Evolutionary conservation across 1,140 invertebrate genomes (phyloP), one percentile per base, ranked within the genome.

Genomic region (Drosophila fuyamai): DNA sequence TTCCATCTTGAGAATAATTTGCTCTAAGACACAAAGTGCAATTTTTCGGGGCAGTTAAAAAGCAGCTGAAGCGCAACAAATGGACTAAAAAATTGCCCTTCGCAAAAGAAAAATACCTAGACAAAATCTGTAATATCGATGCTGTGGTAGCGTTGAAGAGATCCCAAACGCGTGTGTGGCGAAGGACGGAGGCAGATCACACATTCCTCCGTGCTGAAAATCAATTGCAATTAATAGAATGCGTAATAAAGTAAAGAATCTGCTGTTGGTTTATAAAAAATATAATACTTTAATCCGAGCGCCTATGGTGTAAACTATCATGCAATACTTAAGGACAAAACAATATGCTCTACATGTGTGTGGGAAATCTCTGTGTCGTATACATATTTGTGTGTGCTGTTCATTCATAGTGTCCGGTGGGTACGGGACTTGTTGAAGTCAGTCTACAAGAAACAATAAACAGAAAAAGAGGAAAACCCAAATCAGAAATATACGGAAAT

Each of bases 151-250:
- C 83, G 85, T 54, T 89, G 79, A n/a, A 89, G 48, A 9, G 90
- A 81, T 9, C 72, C 78, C 55, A 76, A 36, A 3, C 80, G 54
- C 2, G 80, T 81, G 14, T 79, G 60, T 5, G 82, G 76, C 47
- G 86, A 74, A 36, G 90, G 86, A 3, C 81, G 65, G 46, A 92
- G 40, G 16, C 81, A 92, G 63, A 92, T 86, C 29, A 92, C 72
- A 57, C 88, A 92, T 61, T 92, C 90, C 71, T 92, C 90, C 53
- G 90, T 92, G 53, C 90, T 92, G 79, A 23, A 90, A 86, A 67
- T 73, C 50, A 41, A 51, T 50, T 14, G 6, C n/a, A 41, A 61
- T 59, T 44, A 55, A 35, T 51, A 9, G 27, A 46, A 35, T 8
- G 4, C 10, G 43, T 1, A 29, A 27, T 40, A 27, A 35, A 2